These are phyloP conservation scores for Bufo bufo DNA, from an alignment of 2,113 vertebrate genomes.

Conservation along the genomic window DNA sequence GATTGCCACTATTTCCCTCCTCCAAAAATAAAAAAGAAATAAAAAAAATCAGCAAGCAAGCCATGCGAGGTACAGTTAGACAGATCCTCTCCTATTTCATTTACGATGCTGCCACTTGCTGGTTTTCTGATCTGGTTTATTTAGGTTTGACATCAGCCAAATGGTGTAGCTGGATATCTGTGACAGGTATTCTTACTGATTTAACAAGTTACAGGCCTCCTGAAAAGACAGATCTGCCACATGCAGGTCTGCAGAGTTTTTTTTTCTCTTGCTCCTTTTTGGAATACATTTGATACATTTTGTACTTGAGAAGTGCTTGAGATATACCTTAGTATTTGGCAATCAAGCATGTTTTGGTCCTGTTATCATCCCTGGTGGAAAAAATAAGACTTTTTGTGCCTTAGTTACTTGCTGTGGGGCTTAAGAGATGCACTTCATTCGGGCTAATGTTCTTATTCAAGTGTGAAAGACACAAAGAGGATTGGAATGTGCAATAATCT, in stretches of 20 bases:
- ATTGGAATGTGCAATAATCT: conserved; percentile 58
- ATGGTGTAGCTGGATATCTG: conserved; percentile 86
- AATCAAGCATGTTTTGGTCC: conserved; percentile 30
- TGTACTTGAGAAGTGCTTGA: conserved; percentile 21
- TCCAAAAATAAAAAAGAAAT: conserved; percentile 76
- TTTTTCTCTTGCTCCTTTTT: background rate
- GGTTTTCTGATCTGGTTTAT: conserved; percentile 89
- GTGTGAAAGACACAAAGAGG: conserved; percentile 59
- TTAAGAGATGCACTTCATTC: conserved; percentile 50
- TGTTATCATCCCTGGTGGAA: conserved; percentile 35
- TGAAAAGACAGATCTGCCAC: conserved; percentile 76
- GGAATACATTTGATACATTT: background rate
- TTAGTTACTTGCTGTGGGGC: conserved; percentile 50
- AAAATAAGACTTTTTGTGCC: conserved; percentile 46
- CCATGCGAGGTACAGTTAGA: conserved; percentile 74
- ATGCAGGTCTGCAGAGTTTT: conserved; percentile 61
- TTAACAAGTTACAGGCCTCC: conserved; percentile 84
- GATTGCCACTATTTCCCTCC: conserved; percentile 81
- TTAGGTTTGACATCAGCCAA: conserved; percentile 96
- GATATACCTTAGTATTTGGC: conserved; percentile 15
- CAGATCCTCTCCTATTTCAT: conserved; percentile 72
- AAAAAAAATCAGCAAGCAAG: conserved; percentile 79
- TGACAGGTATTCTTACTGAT: conserved; percentile 93
- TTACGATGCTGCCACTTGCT: conserved; percentile 77
- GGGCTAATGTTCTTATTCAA: conserved; percentile 56